phyloP scores from a whole-genome alignment of 2,888 invertebrate species.

The Bembecia ichneumoniformis region DNA sequence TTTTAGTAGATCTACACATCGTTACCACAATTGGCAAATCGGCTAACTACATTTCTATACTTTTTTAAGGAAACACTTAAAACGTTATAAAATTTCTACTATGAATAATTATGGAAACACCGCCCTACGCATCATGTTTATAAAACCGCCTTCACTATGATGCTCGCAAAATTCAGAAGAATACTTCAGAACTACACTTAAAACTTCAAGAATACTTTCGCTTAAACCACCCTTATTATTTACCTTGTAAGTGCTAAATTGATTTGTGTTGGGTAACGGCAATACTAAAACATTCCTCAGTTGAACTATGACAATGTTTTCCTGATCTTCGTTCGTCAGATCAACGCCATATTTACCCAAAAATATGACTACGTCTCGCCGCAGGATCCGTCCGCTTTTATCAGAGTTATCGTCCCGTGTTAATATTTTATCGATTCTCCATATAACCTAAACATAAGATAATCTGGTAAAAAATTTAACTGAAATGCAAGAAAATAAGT shows the following conservation, averaged over 20 bases:
- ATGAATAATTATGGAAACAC: too few relatives aligned
- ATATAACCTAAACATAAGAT: slow-evolving; percentile 22
- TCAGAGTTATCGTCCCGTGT: slow-evolving; percentile 11
- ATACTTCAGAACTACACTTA: too few relatives aligned
- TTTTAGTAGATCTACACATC: background rate
- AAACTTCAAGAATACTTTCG: too few relatives aligned
- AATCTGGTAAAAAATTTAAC: background rate
- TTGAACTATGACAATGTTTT: slow-evolving; percentile 9
- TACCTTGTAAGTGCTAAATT: slow-evolving; percentile 21
- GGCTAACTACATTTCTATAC: too few relatives aligned
- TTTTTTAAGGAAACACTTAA: too few relatives aligned
- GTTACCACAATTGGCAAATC: too few relatives aligned
- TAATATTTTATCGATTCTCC: slow-evolving; percentile 20
- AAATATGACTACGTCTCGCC: slow-evolving; percentile 30
- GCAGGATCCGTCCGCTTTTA: slow-evolving; percentile 28
- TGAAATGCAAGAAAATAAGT: too few relatives aligned
- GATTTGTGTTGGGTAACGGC: slow-evolving; percentile 14
- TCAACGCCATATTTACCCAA: slow-evolving; percentile 33
- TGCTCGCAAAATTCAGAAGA: too few relatives aligned
- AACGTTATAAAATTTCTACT: too few relatives aligned
- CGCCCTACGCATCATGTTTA: too few relatives aligned
- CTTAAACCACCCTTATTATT: background rate
- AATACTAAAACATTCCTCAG: slow-evolving; percentile 20
- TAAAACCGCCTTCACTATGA: too few relatives aligned
- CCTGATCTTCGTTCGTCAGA: slow-evolving; percentile 3